Evolutionary conservation across 92 coral and sea anemone genomes (phyloP), one percentile per base, ranked within the genome.

Genomic region (Chrysogorgia sp.): DNA sequence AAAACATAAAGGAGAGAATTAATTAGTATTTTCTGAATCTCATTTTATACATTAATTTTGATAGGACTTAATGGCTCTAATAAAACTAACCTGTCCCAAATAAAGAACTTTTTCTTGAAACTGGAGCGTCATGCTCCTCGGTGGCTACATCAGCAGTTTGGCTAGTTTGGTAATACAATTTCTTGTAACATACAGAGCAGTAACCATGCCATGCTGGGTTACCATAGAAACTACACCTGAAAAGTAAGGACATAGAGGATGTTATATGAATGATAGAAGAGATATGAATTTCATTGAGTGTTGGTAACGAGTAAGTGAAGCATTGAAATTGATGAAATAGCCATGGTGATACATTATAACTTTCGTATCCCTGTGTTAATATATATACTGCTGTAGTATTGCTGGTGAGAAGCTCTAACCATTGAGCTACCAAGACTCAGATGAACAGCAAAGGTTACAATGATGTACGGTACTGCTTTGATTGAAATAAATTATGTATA

Each of bases 171-270:
- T 23, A 72, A n/a, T n/a, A n/a, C n/a, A n/a, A n/a, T 17, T 90
- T 92, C 37, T 96, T 83, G 64, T 92, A 96, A 74, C 99, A 96
- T 20, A 96, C 88, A 8, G 99, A 96, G 79, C 99, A 96, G 72
- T 96, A 96, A 21, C 99, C 99, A 68, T 85, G 92, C 99, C 99
- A 96, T 64, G 99, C 96, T 13, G 97, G 99, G 86, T 96, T 96
- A 32, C 99, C 99, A 89, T 89, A 96, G 80, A 96, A 96, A 87
- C 99, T 97, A 94, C 98, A 94, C 7, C 99, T 96, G 81, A 25
- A 56, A 74, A 71, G 58, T 47, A 6, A 37, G 12, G 12, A 37
- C 12, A 37, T 12, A 37, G n/a, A n/a, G n/a, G n/a, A n/a, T n/a
- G n/a, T n/a, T n/a, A n/a, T n/a, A n/a, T n/a, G n/a, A n/a, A n/a